Evolutionary conservation across 92 coral and sea anemone genomes (phyloP).

Genomic region (Siderastrea siderea): DNA sequence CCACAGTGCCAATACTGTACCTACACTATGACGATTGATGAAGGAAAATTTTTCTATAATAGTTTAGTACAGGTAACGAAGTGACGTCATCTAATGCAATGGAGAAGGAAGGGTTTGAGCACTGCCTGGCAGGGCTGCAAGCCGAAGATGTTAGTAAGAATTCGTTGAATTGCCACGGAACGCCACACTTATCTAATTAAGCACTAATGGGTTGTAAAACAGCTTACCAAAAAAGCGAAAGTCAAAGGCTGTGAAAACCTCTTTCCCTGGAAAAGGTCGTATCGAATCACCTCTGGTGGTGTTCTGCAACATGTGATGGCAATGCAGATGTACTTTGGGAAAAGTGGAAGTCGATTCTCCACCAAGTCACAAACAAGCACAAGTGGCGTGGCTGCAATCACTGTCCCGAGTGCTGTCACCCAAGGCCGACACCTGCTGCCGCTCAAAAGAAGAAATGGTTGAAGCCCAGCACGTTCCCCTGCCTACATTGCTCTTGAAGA

Average conservation of each 20-base stretch:
- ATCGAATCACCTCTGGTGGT: conserved; percentile 77
- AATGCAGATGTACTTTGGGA: conserved; percentile 54
- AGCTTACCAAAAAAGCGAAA: conserved; percentile 62
- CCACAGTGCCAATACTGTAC: conserved; percentile 77
- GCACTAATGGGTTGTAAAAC: conserved; percentile 63
- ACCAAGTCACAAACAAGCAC: no score
- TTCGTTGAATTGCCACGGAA: conserved; percentile 54
- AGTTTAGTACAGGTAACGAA: conserved; percentile 74
- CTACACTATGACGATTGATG: conserved; percentile 70
- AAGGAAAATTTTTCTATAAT: conserved; percentile 56
- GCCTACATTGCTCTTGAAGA: conserved; percentile 74
- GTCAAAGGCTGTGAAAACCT: conserved; percentile 58
- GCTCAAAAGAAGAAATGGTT: conserved; percentile 57
- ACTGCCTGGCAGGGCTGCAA: not conserved
- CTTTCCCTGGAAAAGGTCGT: conserved; percentile 68
- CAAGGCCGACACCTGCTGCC: conserved; percentile 49
- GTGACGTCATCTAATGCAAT: conserved; percentile 76
- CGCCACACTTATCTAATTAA: conserved; percentile 77
- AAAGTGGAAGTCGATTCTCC: conserved; percentile 63
- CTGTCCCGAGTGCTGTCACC: conserved; percentile 54
- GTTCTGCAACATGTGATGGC: conserved; percentile 62
- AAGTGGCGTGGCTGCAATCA: no score
- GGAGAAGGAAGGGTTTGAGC: conserved; percentile 62
- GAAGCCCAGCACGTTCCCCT: conserved; percentile 50
- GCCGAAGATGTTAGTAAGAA: conserved; percentile 15